A percentile compares a stretch with the other conserved stretches of the same genome.
These are phyloP conservation scores for Hedya salicella DNA, from an alignment of 2,888 invertebrate genomes.

Conservation along the genomic window DNA sequence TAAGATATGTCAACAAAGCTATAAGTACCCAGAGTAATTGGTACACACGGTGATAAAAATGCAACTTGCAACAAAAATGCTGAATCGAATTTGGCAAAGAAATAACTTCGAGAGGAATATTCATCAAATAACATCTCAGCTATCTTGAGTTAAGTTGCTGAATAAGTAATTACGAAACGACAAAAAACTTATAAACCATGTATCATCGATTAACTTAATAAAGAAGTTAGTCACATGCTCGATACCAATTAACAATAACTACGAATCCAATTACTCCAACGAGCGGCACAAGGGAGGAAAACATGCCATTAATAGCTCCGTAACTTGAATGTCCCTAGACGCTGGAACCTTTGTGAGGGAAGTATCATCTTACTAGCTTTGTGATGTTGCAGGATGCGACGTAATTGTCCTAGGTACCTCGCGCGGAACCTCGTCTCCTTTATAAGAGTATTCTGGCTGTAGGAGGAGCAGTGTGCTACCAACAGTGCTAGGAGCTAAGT, in stretches of 20 bases:
- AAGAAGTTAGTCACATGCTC: slow-evolving; percentile 24
- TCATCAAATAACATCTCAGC: too few relatives aligned
- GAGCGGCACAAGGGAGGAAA: slow-evolving; percentile 28
- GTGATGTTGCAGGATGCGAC: slow-evolving; percentile 74
- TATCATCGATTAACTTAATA: slow-evolving; percentile 9
- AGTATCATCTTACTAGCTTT: slow-evolving; percentile 82
- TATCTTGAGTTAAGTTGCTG: too few relatives aligned
- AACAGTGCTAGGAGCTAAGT: slow-evolving; percentile 48
- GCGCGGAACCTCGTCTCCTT: slow-evolving; percentile 73
- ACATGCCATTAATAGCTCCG: slow-evolving; percentile 34
- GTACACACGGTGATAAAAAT: too few relatives aligned
- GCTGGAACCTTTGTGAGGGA: slow-evolving; percentile 76
- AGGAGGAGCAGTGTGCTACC: slow-evolving; percentile 65
- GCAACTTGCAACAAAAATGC: too few relatives aligned
- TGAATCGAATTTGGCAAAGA: too few relatives aligned
- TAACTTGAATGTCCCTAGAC: slow-evolving; percentile 67
- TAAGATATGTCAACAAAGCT: too few relatives aligned
- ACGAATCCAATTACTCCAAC: slow-evolving; percentile 31
- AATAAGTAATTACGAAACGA: too few relatives aligned
- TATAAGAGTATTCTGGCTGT: slow-evolving; percentile 73
- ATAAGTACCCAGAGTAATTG: too few relatives aligned
- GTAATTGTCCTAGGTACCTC: slow-evolving; percentile 72
- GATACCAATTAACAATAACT: slow-evolving; percentile 35
- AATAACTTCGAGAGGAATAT: too few relatives aligned
- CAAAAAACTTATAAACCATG: too few relatives aligned